These are phyloP conservation scores for Pogoniulus pusillus DNA, from an alignment of 2,797 vertebrate species.

Conservation along the genomic window DNA sequence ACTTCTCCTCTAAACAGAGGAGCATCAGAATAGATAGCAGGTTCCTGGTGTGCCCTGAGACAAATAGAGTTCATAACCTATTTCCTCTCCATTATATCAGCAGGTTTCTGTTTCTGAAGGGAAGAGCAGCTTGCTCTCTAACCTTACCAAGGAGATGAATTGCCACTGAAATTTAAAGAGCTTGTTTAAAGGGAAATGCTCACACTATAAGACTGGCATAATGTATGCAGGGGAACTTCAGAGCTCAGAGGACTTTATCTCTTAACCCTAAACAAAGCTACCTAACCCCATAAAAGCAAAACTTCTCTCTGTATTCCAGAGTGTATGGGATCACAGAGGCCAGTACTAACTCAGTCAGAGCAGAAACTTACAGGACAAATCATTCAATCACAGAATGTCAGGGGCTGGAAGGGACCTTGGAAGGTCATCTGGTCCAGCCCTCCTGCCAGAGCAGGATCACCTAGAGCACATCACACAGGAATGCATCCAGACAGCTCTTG, in stretches of 20 bases:
- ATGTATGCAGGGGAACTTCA: accelerated
- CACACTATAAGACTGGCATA: not conserved
- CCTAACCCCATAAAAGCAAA: not conserved
- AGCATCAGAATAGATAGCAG: not conserved
- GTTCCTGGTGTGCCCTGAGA: not conserved
- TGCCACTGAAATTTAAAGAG: no score
- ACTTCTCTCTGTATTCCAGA: not conserved
- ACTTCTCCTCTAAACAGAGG: not conserved
- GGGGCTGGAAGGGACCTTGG: no score
- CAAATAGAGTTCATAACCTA: not conserved
- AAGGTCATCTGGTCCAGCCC: no score
- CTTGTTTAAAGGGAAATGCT: not conserved
- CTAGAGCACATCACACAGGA: no score
- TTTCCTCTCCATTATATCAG: no score
- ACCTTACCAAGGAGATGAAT: not conserved
- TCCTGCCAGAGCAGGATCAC: no score
- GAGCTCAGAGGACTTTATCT: not conserved
- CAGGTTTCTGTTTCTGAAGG: not conserved
- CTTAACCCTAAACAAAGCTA: not conserved
- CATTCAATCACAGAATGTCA: not conserved
- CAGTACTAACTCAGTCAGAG: not conserved
- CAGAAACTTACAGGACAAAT: constrained; percentile 27
- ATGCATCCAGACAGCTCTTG: no score
- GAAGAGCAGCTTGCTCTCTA: not conserved
- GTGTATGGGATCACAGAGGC: not conserved